A percentile compares a stretch with the other conserved stretches of the same genome.
These are phyloP conservation scores for Borostomias antarcticus DNA, from an alignment of 2,797 vertebrate genomes.

Conservation along the genomic window DNA sequence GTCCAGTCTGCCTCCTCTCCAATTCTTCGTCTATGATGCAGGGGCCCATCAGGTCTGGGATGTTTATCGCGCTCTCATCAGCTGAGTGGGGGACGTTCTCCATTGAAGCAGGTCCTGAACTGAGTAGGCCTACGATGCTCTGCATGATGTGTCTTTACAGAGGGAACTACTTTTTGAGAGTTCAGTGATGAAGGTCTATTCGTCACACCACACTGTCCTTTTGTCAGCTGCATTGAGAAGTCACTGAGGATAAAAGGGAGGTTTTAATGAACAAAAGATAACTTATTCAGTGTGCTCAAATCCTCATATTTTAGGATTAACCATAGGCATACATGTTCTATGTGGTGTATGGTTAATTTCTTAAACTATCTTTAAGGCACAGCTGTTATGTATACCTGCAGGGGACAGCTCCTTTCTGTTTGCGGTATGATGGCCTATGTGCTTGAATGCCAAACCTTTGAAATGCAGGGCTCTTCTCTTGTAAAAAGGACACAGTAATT, in stretches of 20 bases:
- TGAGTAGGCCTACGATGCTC: not conserved
- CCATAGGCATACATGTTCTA: too few species aligned
- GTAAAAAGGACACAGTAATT: not conserved
- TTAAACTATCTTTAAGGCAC: too few species aligned
- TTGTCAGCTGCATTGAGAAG: not conserved
- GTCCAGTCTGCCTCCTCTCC: not conserved
- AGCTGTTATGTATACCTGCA: too few species aligned
- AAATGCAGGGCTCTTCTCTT: not conserved
- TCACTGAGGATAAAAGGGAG: not conserved
- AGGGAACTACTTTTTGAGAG: not conserved
- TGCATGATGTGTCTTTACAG: slow-evolving; percentile 7
- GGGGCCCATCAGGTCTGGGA: not conserved
- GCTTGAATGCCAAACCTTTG: not conserved
- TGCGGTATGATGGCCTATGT: not conserved
- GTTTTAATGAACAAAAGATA: too few species aligned
- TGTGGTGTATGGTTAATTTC: too few species aligned
- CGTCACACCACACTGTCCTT: not conserved
- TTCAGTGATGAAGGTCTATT: not conserved
- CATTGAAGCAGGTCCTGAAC: not conserved
- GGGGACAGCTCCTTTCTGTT: too few species aligned
- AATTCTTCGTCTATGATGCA: not conserved
- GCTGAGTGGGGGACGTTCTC: slow-evolving; percentile 1
- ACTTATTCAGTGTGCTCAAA: too few species aligned
- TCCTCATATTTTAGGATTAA: too few species aligned
- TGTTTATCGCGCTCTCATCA: not conserved